phyloP scores from a whole-genome alignment of 2,888 invertebrate genomes.

The Campoletis raptor region DNA sequence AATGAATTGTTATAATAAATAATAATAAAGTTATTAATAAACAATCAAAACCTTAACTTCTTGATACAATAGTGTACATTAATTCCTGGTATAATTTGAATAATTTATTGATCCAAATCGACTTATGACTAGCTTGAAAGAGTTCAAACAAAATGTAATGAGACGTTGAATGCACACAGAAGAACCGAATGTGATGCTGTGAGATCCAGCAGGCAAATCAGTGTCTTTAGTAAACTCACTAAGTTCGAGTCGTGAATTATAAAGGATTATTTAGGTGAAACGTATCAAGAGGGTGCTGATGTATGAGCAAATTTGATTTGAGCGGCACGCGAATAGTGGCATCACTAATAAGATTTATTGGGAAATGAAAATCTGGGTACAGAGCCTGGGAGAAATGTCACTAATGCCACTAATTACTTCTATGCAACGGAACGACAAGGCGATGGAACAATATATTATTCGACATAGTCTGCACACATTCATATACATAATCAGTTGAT shows the following conservation, averaged over 20 bases:
- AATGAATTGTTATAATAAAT: too few relatives aligned
- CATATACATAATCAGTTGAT: background rate
- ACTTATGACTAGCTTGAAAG: background rate
- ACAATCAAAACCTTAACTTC: too few relatives aligned
- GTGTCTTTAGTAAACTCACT: background rate
- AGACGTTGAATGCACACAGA: background rate
- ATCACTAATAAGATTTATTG: conserved; percentile 6
- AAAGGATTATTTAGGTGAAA: background rate
- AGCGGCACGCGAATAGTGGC: background rate
- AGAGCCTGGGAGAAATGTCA: background rate
- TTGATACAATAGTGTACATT: background rate
- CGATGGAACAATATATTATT: background rate
- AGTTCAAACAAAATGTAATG: background rate
- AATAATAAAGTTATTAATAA: too few relatives aligned
- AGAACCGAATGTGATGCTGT: background rate
- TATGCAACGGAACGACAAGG: background rate
- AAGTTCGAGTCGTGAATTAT: background rate
- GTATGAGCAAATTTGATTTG: background rate
- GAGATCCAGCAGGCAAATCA: background rate
- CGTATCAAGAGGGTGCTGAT: background rate
- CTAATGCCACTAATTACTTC: background rate
- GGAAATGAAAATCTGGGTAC: conserved; percentile 5
- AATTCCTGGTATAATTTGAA: background rate
- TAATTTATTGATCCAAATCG: background rate
- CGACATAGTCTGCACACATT: background rate